These are phyloP conservation scores for Amniataba percoides DNA, from an alignment of 2,797 vertebrate species.

Conservation along the genomic window DNA sequence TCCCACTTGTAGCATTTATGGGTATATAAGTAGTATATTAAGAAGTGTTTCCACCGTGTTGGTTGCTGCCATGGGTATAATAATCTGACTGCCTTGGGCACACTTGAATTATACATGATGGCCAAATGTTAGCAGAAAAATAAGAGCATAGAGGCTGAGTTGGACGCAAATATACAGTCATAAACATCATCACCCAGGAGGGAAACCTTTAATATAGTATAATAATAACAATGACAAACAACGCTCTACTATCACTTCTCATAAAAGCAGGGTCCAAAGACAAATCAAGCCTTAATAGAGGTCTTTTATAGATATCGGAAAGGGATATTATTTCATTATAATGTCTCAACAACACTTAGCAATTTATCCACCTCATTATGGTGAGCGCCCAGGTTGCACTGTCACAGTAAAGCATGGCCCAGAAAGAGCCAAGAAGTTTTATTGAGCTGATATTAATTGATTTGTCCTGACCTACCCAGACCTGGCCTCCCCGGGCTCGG, in stretches of 20 bases:
- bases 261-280: conserved; percentile 65
- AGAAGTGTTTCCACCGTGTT: conserved; percentile 66
- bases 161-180: conserved; percentile 55
- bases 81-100: conserved; percentile 59
- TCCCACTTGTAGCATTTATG: conserved; percentile 62
- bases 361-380: conserved; percentile 74
- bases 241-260: conserved; percentile 57
- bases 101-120: conserved; percentile 66
- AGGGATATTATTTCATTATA: conserved; percentile 75
- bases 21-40: conserved; percentile 55
- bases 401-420: conserved; percentile 67
- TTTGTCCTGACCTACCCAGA: conserved; percentile 79
- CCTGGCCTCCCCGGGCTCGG: conserved; percentile 70
- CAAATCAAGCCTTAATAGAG: conserved; percentile 70
- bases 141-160: conserved; percentile 44
- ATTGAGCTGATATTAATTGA: conserved; percentile 83
- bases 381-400: conserved; percentile 53
- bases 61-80: conserved; percentile 60
- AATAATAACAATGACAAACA: conserved; percentile 72
- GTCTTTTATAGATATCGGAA: conserved; percentile 71
- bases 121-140: conserved; percentile 62
- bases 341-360: conserved; percentile 61
- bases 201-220: conserved; percentile 59
- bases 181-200: conserved; percentile 70
- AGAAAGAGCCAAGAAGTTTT: conserved; percentile 75